Percentiles rank a stretch among this genome's conserved stretches.
These are phyloP conservation scores for Eupithecia tripunctaria DNA, from an alignment of 2,888 invertebrate species.

Conservation along the genomic window DNA sequence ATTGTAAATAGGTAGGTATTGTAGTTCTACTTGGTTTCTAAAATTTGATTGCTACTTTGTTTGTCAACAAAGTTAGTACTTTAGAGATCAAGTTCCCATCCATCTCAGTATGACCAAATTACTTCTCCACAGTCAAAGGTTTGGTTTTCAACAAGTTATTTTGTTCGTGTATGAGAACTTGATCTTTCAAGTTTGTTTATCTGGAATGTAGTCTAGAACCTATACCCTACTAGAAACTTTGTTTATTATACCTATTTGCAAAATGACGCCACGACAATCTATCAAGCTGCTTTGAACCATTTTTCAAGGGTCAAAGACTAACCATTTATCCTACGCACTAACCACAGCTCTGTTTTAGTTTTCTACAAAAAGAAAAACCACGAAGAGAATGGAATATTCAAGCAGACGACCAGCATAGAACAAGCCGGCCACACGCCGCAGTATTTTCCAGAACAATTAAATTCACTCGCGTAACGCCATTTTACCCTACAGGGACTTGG, in stretches of 20 bases:
- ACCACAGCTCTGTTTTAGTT: background rate
- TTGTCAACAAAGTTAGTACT: background rate
- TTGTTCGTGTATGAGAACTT: background rate
- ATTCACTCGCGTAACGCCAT: slow-evolving; percentile 54
- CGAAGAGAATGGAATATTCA: background rate
- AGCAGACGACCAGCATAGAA: background rate
- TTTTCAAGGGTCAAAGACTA: background rate
- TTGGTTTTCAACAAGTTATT: background rate
- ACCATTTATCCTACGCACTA: background rate
- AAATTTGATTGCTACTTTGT: no score
- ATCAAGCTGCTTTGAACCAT: no score
- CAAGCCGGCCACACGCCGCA: slow-evolving; percentile 28
- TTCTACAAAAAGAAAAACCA: background rate
- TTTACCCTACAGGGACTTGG: slow-evolving; percentile 40
- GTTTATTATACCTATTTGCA: no score
- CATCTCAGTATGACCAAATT: background rate
- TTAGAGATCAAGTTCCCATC: background rate
- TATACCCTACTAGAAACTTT: no score
- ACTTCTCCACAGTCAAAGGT: background rate
- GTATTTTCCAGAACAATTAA: slow-evolving; percentile 56
- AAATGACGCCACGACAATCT: no score
- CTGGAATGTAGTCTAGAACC: no score
- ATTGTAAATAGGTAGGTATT: no score
- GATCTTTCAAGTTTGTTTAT: no score
- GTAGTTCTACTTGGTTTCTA: no score